phyloP scores from a whole-genome alignment of 2,888 invertebrate genomes.

The Himalopsyche anomala region DNA sequence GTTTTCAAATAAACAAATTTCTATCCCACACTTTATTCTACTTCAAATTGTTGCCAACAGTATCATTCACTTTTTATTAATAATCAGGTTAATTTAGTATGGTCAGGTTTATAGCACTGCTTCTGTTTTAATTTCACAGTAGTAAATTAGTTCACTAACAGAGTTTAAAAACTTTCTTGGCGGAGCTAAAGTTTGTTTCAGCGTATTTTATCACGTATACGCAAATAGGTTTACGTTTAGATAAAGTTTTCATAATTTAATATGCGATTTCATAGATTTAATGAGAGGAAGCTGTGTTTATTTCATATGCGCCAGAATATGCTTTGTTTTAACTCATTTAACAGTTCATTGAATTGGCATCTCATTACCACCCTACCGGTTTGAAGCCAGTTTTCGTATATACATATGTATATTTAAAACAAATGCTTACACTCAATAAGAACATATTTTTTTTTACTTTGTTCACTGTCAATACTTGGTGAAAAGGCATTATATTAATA shows the following conservation, averaged over 20 bases:
- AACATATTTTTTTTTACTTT: too few species aligned
- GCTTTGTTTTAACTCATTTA: too few species aligned
- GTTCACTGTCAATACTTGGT: too few species aligned
- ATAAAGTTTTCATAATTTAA: conserved; percentile 30
- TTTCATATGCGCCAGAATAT: too few species aligned
- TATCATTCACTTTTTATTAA: background rate
- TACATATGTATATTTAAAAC: too few species aligned
- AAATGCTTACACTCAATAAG: too few species aligned
- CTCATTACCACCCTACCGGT: too few species aligned
- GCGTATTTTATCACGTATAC: conserved; percentile 26
- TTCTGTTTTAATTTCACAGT: conserved; percentile 26
- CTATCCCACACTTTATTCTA: background rate
- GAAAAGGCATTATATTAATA: too few species aligned
- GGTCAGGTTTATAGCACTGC: conserved; percentile 22
- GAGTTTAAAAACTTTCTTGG: conserved; percentile 30
- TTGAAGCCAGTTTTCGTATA: too few species aligned
- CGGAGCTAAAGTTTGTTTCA: conserved; percentile 2
- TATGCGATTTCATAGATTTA: conserved; percentile 11
- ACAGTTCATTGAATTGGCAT: too few species aligned
- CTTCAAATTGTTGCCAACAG: background rate
- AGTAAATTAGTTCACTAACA: conserved; percentile 14
- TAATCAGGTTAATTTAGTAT: background rate
- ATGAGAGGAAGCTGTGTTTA: background rate
- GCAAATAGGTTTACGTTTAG: conserved; percentile 21
- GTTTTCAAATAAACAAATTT: too few species aligned